Evolutionary conservation across 2,113 vertebrate genomes (phyloP), one percentile per base, ranked within the genome.

Genomic region (Aphyosemion australe): DNA sequence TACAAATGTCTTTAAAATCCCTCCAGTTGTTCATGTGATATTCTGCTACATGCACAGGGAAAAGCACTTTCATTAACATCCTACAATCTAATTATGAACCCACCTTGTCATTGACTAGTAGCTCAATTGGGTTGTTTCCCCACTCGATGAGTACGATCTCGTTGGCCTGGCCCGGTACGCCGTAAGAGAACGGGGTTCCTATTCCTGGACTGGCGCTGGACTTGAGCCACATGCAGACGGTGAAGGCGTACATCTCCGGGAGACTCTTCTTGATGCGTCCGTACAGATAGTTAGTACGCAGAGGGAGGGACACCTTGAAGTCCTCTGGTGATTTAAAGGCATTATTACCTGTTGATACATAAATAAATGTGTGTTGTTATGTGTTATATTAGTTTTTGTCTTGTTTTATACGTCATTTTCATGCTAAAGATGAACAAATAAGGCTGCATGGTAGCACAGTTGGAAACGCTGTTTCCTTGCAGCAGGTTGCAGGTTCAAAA

Each of bases 81-180:
- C n/a, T n/a, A n/a, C n/a, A n/a, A n/a, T 32, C 32, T 32, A 32
- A 7, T 32, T 32, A 37, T 5, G 1, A 1, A 8, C 80, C 34
- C 79, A 99, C 97, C 95, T 99, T 99, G 61, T 99, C 97, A 0
- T 99, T 99, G 70, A 99, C 95, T 1, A 99, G 93, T 6, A 99
- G 93, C 61, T 99, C 97, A 0, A 99, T 98, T 59, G 97, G 96
- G 80, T 98, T 98, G 85, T 96, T 98, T 0, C 96, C 97, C 97
- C 97, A 99, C 31, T 99, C 97, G 7, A 99, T 99, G 49, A 99
- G 93, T 69, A 99, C 97, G 0, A 99, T 97, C 90, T 99, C 97
- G 9, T 99, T 99, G 76, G 97, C 95, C 80, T 99, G 97, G 26
- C 96, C 96, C 0, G 96, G 94, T 47, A 99, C 97, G 0, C 96